These are phyloP conservation scores for Hypotaenidia okinawae DNA, from an alignment of 2,797 vertebrate species.

Conservation along the genomic window DNA sequence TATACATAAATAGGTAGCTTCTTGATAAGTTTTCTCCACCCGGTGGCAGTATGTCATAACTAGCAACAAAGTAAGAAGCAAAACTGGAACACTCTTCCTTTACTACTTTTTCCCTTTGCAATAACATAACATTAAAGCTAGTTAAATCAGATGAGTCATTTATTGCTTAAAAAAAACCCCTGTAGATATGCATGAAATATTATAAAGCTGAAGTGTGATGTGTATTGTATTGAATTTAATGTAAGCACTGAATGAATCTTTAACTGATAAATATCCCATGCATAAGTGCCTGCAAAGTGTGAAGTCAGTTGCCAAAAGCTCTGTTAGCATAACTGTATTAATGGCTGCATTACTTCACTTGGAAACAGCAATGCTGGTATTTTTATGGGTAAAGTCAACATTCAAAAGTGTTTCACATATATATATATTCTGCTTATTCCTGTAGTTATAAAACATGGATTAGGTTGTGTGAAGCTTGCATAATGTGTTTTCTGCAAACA, in stretches of 20 bases:
- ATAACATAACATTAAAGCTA: neutral
- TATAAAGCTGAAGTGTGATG: neutral
- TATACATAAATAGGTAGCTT: neutral
- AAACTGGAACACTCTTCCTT: neutral
- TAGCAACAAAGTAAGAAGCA: neutral
- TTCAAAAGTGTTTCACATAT: neutral
- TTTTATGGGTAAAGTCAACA: neutral
- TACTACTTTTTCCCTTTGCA: neutral
- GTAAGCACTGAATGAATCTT: neutral
- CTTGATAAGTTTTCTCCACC: constrained; percentile 54
- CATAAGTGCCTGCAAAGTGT: neutral
- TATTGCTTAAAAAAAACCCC: neutral
- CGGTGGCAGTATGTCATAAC: constrained; percentile 68
- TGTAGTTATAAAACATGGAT: constrained; percentile 9
- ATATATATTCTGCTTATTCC: neutral
- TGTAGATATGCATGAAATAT: neutral
- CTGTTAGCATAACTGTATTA: neutral
- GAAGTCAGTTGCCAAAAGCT: neutral
- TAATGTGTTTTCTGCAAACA: constrained; percentile 12
- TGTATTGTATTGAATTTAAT: neutral
- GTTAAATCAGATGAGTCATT: constrained; percentile 1
- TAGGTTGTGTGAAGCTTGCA: neutral
- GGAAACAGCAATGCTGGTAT: neutral
- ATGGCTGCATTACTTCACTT: neutral
- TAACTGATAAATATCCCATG: neutral